These are phyloP conservation scores for Chromoteleia sp. DNA, from an alignment of 2,888 invertebrate genomes.

Conservation along the genomic window DNA sequence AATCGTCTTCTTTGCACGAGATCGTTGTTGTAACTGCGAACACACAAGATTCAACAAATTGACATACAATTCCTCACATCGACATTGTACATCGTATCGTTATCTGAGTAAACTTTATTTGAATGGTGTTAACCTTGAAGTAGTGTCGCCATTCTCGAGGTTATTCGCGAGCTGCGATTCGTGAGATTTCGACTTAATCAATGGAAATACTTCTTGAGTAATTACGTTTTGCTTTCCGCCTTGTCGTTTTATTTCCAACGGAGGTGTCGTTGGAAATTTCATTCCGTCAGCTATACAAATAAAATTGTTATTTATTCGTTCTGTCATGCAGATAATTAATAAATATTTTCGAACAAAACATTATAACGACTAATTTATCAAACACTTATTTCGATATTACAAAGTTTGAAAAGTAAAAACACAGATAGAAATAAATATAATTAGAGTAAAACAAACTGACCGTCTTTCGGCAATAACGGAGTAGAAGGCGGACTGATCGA, in stretches of 20 bases:
- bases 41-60: neutral
- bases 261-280: slow-evolving; percentile 93
- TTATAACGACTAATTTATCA: too few relatives aligned
- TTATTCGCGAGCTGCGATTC: slow-evolving; percentile 93
- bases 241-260: slow-evolving; percentile 91
- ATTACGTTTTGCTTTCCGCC: slow-evolving; percentile 85
- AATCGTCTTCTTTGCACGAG: slow-evolving; percentile 85
- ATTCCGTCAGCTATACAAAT: slow-evolving; percentile 83
- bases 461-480: slow-evolving; percentile 78
- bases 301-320: neutral
- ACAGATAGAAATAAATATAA: neutral
- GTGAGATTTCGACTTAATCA: slow-evolving; percentile 96
- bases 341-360: neutral
- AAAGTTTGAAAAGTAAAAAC: neutral
- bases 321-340: neutral
- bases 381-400: neutral
- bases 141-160: slow-evolving; percentile 85
- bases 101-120: slow-evolving; percentile 12
- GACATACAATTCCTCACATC: neutral
- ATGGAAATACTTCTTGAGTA: slow-evolving; percentile 85
- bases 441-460: slow-evolving; percentile 58
- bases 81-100: neutral
- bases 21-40: slow-evolving; percentile 52
- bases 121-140: slow-evolving; percentile 79
- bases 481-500: slow-evolving; percentile 84